Base-by-base conservation (phyloP, 2,888 invertebrate species). In the Sarcophaga rosellei region DNA sequence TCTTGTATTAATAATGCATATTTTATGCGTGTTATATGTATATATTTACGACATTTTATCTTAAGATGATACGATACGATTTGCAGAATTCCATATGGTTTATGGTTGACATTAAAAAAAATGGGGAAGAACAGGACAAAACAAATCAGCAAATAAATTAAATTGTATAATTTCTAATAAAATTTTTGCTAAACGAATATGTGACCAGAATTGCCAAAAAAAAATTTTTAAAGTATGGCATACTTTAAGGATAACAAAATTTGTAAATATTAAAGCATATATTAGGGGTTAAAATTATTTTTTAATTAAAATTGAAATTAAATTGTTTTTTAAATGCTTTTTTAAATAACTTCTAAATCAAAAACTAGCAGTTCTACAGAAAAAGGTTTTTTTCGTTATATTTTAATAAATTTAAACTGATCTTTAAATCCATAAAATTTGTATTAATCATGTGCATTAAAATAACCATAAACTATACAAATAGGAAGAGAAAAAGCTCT, bases 101-200 rank as follows among this genome's bases (percentile, higher is more conserved):
- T 69, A n/a, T 12, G 53, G 47, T 63, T 57, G 53, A 20, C 68
- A 65, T 65, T 35, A 53, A 20, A 10, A 12, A 74, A 81, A 35
- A 35, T 1, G 6, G 0, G 1, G 6, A 25, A 6, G 35, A 35
- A 84, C 47, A 35, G 12, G 35, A 21, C 45, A 45, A n/a, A 21
- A 5, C 20, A 74, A 57, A 73, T 44, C 6, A 44, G 57, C 72
- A 77, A 66, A 81, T 74, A 81, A 35, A 77, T 68, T 73, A 86
- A 69, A 81, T 84, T 25, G 69, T 68, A 84, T 85, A 72, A 87
- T 88, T 84, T 88, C 79, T 75, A 87, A 89, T 89, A 88, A 88
- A 89, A 88, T 82, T 77, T 88, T 84, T 80, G 72, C 75, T 74
- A 76, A 86, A 76, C 77, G 66, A 81, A 84, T 76, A 80, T 89